Evolutionary conservation across 2,797 vertebrate genomes (phyloP).

Genomic region (Helarctos malayanus): DNA sequence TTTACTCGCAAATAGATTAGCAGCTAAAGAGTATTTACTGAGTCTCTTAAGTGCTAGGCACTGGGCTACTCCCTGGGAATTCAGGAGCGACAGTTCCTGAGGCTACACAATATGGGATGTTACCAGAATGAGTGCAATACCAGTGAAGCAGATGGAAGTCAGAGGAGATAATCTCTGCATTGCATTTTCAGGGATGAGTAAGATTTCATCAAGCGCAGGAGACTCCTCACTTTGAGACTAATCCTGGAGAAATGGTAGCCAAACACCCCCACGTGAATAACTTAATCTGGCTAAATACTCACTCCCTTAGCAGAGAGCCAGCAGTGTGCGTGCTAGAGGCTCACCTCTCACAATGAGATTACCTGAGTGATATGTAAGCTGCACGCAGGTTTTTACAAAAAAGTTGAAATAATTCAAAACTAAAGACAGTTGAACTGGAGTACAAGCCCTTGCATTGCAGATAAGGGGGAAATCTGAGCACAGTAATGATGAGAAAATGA

Average conservation of each 20-base stretch:
- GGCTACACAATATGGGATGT: neutral
- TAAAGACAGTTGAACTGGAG: neutral
- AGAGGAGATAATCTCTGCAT: neutral
- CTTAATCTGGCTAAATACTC: neutral
- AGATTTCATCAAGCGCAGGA: neutral
- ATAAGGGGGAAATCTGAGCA: neutral
- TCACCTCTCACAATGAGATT: neutral
- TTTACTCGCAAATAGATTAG: neutral
- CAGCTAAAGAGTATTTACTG: slow-evolving; percentile 6
- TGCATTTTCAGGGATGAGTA: slow-evolving; percentile 24
- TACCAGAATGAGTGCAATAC: neutral
- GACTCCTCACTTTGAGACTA: neutral
- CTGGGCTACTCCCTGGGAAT: neutral
- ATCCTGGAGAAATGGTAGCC: neutral
- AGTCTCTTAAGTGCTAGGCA: neutral
- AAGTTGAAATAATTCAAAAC: neutral
- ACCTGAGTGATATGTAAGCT: neutral
- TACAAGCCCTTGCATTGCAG: neutral
- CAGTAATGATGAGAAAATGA: neutral
- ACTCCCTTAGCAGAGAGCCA: neutral
- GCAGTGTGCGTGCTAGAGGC: neutral
- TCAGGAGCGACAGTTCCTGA: neutral
- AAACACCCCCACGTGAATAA: neutral
- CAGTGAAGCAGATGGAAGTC: neutral
- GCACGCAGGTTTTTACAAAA: neutral